These are phyloP conservation scores for Thereva nobilitata DNA, from an alignment of 2,888 invertebrate species.

Conservation along the genomic window DNA sequence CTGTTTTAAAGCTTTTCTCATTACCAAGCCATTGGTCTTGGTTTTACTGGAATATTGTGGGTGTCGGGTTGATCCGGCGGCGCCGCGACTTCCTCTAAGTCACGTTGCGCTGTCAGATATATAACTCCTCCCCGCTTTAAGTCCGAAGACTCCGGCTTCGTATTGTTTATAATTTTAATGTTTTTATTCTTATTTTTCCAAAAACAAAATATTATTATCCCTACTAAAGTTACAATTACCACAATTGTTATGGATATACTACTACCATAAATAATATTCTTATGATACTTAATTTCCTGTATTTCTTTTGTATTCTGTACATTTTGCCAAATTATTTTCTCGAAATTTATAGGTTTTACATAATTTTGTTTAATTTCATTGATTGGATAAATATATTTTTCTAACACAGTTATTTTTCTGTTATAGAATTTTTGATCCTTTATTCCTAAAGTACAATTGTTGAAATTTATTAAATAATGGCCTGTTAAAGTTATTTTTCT, in stretches of 20 bases:
- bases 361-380: not conserved
- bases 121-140: too few relatives aligned
- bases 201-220: not conserved
- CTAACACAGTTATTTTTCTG: not conserved
- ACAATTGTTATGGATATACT: not conserved
- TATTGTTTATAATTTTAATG: not conserved
- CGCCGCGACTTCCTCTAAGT: too few relatives aligned
- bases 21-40: too few relatives aligned
- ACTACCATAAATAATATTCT: not conserved
- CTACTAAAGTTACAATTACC: not conserved
- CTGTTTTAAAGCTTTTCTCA: too few relatives aligned
- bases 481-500: constrained; percentile 8
- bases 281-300: not conserved
- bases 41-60: too few relatives aligned
- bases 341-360: not conserved
- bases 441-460: constrained; percentile 19
- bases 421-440: not conserved
- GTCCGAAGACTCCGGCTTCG: not conserved
- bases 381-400: not conserved
- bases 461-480: constrained; percentile 18
- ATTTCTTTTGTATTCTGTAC: not conserved
- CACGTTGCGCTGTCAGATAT: too few relatives aligned
- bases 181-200: too few relatives aligned
- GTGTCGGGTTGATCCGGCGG: too few relatives aligned
- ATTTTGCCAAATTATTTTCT: not conserved